Conservation (phyloP, 2,113 vertebrate species). For the Myocastor coypus region DNA sequence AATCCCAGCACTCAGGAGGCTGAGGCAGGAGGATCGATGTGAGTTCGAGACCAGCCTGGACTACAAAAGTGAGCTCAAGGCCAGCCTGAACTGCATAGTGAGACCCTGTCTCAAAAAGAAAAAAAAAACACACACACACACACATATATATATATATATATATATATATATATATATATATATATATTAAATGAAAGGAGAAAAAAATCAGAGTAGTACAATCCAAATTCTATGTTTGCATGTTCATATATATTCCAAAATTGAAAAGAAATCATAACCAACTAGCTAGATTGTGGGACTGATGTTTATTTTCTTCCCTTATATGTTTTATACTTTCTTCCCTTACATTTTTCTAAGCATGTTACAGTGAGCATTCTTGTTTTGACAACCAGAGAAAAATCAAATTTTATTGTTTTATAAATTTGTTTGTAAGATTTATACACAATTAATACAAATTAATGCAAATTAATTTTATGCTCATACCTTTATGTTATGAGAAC, state of each 20-base stretch:
- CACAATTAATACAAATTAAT: too few relatives aligned
- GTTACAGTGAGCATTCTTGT: background rate
- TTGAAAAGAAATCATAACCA: constrained; percentile 15
- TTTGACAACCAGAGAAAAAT: constrained; percentile 31
- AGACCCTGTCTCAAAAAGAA: too few relatives aligned
- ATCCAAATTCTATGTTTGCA: background rate
- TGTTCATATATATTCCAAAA: background rate
- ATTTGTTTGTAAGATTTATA: background rate
- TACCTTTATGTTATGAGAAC: background rate
- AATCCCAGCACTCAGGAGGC: too few relatives aligned
- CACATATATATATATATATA: too few relatives aligned
- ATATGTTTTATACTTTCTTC: constrained; percentile 28
- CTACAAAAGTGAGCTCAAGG: too few relatives aligned
- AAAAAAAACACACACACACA: too few relatives aligned
- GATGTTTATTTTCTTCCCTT: constrained; percentile 30
- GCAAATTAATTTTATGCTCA: constrained; percentile 1
- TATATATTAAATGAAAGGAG: constrained; percentile 23
- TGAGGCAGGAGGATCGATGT: too few relatives aligned
- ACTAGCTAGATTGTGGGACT: constrained; percentile 9
- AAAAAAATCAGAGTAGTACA: background rate
- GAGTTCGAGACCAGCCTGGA: too few relatives aligned
- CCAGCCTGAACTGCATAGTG: too few relatives aligned
- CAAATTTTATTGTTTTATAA: constrained; percentile 46
- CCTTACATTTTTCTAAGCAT: constrained; percentile 19
- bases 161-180: too few relatives aligned